phyloP scores from a whole-genome alignment of 1,140 invertebrate species.

The Rhizoglyphus robini region DNA sequence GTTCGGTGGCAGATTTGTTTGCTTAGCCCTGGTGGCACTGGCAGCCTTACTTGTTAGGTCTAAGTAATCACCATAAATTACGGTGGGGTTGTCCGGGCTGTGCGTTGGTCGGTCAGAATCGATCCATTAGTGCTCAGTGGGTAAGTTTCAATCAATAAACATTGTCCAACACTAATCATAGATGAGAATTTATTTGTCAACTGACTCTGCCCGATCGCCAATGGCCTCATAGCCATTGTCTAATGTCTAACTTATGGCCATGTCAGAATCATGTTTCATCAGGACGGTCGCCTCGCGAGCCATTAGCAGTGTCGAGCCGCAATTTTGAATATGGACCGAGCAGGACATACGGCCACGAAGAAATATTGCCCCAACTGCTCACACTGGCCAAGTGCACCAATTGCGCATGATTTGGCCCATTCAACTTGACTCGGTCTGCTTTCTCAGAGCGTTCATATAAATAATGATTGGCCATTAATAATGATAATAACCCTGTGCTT shows the following conservation, averaged over 20 bases:
- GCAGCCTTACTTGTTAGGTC: too few species aligned
- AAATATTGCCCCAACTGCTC: neutral
- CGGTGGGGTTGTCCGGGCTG: too few species aligned
- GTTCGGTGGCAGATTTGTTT: too few species aligned
- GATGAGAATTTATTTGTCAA: conserved; percentile 13
- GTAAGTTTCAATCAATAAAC: neutral
- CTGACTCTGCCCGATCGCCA: neutral
- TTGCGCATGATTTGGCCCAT: conserved; percentile 13
- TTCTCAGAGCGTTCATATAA: neutral
- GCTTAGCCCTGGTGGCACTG: too few species aligned
- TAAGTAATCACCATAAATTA: neutral
- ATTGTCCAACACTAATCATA: conserved; percentile 1
- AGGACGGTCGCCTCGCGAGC: neutral
- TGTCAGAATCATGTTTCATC: conserved; percentile 14
- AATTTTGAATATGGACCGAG: conserved; percentile 11
- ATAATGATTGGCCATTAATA: conserved; percentile 19
- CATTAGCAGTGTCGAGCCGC: too few species aligned
- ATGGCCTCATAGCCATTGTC: neutral
- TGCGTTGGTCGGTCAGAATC: too few species aligned
- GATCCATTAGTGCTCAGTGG: too few species aligned
- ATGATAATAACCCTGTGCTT: conserved; percentile 14
- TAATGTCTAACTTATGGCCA: neutral
- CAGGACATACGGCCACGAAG: neutral
- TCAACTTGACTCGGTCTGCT: neutral
- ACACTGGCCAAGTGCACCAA: neutral